Base-by-base conservation (phyloP, 2,797 vertebrate genomes). In the Melanotaenia pygmaea region DNA sequence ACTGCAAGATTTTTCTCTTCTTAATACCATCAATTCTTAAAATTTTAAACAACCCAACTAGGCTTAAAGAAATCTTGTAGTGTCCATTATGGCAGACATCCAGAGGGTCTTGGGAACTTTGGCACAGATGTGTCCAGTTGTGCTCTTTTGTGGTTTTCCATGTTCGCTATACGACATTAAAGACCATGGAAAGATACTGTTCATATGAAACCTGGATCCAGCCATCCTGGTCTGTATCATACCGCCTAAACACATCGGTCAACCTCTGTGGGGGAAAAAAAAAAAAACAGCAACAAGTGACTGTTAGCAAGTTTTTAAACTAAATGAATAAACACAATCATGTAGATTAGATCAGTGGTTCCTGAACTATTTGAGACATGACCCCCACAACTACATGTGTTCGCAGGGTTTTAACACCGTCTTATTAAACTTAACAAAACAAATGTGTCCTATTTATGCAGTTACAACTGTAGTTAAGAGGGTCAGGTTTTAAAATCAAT, bases 121-220 rank as follows among this genome's bases (percentile, higher is more conserved):
- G 93, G 94, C 94, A 95, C 94, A 83, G 87, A 84, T 89, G 81
- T 87, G 90, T 95, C 90, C 89, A 91, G 85, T 92, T 94, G 91
- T 91, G 89, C 91, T 93, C 85, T 86, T 89, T 71, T 89, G 77
- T 72, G 70, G 10, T 60, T 81, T 73, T 73, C 86, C 1, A 12
- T 75, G 67, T 89, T 63, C 22, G 84, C 89, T 95, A 99, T 95
- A 99, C 97, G 0, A 97, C 94, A 88, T 96, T 97, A 93, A 99
- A 99, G 90, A 99, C 96, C 98, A 99, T 99, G 83, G 96, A 97
- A 73, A 99, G 96, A 80, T 99, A 99, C 57, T 99, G 98, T 92
- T 99, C 98, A 14, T 99, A 99, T 51, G 98, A 99, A 83, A 99
- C 96, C 88, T 99, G 97, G 83, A 99, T 98, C 98, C 98, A 99